Base-by-base conservation (phyloP, 1,140 invertebrate species). In the Drosophila busckii region DNA sequence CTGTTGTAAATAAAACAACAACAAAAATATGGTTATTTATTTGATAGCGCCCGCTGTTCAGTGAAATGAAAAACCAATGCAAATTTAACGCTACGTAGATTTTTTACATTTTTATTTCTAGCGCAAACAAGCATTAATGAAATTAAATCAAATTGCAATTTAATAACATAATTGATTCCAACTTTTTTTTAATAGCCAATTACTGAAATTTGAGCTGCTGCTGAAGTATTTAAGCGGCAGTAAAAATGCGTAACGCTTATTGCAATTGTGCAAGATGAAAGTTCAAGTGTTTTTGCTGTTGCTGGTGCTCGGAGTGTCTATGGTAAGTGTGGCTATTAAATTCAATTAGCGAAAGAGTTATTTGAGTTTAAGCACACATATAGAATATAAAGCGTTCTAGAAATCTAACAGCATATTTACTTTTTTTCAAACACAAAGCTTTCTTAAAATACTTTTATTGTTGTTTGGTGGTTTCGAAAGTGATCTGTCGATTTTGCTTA, bases 141-240 rank as follows among this genome's bases (percentile, higher is more conserved):
- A 15, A 26, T 42, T 49, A 64, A 65, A 64, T 59, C 29, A 22
- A 31, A 73, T 66, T 37, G 22, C 45, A 63, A 48, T 46, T 35
- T 61, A 75, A 82, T 54, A 58, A 82, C 60, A 70, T 70, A 61
- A 82, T 73, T 38, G 31, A 12, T 28, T 16, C n/a, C n/a, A 17
- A 44, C 20, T 32, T 16, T 3, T 3, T 9, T 10, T 22, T 41
- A 49, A 10, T 26, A 10, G 1, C 0, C 3, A 46, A 19, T 29
- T 23, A 2, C 6, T 7, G 1, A 3, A 56, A 34, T 35, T 29
- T 32, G 1, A 6, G 7, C 9, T 13, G 45, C 1, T n/a, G 7
- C 1, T 2, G 4, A 1, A 26, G 34, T 75, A 75, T 75, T 64
- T 68, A 75, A 64, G 29, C 34, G 0, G 9, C 3, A 10, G 9